Conservation (phyloP, 2,888 invertebrate genomes). For the Lysandra bellargus region DNA sequence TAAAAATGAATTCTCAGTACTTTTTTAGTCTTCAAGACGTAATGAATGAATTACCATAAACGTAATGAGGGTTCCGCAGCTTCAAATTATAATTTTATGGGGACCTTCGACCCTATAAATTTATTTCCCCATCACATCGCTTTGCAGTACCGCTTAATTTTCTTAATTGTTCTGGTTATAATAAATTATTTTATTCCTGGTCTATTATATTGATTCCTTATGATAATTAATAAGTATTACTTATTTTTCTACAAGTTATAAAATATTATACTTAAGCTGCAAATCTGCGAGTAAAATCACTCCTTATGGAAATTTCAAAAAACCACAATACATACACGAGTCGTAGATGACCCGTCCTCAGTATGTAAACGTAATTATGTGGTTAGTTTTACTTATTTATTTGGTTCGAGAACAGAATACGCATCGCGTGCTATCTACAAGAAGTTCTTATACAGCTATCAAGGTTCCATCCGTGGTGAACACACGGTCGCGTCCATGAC, state of each 20-base stretch:
- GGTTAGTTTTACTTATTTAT: no score
- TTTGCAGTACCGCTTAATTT: not conserved
- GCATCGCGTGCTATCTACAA: not conserved
- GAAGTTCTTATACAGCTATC: not conserved
- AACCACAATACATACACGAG: no score
- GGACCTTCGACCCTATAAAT: not conserved
- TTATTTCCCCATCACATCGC: not conserved
- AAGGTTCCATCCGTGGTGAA: not conserved
- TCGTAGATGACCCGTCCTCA: no score
- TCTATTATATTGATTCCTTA: not conserved
- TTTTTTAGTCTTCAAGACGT: no score
- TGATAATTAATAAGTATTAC: no score
- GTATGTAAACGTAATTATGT: no score
- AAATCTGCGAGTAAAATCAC: no score
- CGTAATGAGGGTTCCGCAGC: not conserved
- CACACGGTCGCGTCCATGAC: not conserved
- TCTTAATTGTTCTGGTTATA: not conserved
- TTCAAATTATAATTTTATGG: constrained; percentile 7
- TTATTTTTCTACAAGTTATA: no score
- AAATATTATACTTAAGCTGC: no score
- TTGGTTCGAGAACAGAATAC: not conserved
- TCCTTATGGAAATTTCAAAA: no score
- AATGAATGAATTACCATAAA: constrained; percentile 18
- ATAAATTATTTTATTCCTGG: not conserved
- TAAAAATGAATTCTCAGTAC: not conserved